Conservation (phyloP, 2,797 vertebrate species). For the Bovichtus variegatus region DNA sequence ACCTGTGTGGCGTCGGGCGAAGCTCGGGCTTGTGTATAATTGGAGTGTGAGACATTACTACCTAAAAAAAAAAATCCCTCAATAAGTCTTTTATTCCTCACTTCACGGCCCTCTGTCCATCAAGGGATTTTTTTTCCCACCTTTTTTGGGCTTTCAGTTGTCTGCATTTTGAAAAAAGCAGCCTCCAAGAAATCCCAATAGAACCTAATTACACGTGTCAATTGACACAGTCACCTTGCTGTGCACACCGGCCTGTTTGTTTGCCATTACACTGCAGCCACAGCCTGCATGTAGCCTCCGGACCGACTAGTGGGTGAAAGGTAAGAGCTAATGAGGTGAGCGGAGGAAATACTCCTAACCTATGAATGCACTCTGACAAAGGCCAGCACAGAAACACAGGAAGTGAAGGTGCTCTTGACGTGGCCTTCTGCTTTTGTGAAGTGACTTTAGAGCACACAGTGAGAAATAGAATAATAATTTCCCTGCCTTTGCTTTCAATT, state of each 20-base stretch:
- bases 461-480: background rate
- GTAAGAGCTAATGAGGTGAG: slow-evolving; percentile 69
- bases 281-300: slow-evolving; percentile 40
- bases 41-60: slow-evolving; percentile 27
- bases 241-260: slow-evolving; percentile 26
- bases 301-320: slow-evolving; percentile 68
- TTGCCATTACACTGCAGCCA: slow-evolving; percentile 32
- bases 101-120: slow-evolving; percentile 40
- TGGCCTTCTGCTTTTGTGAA: slow-evolving; percentile 42
- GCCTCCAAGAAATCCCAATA: slow-evolving; percentile 25
- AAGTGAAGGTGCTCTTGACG: slow-evolving; percentile 69
- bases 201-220: slow-evolving; percentile 46
- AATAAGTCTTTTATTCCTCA: slow-evolving; percentile 2
- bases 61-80: slow-evolving; percentile 16
- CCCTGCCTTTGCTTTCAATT: background rate
- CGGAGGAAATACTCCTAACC: slow-evolving; percentile 65
- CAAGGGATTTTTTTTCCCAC: background rate
- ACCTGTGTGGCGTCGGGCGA: slow-evolving; percentile 33
- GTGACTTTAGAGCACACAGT: slow-evolving; percentile 23
- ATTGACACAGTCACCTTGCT: slow-evolving; percentile 62
- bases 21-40: slow-evolving; percentile 21
- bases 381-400: slow-evolving; percentile 40
- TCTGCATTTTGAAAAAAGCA: slow-evolving; percentile 25
- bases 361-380: slow-evolving; percentile 64
- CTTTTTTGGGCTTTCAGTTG: slow-evolving; percentile 1